A percentile compares a stretch with the other conserved stretches of the same genome.
Evolutionary conservation across 2,797 vertebrate genomes (phyloP).

Genomic region (Alcedo quadribrachys): DNA sequence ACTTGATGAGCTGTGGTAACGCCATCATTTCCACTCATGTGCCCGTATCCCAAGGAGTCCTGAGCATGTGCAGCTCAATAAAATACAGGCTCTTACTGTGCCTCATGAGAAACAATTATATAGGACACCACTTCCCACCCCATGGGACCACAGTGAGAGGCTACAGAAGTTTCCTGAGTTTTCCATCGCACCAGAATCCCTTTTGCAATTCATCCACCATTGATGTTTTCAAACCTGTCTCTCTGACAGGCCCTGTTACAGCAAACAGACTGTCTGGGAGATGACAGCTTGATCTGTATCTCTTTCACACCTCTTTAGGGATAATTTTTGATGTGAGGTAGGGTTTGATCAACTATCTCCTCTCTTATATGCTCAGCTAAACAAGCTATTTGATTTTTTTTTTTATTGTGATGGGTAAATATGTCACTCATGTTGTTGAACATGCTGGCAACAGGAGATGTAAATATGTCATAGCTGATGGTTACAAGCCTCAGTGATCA

Average conservation of each 20-base stretch:
- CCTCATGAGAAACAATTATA: slow-evolving; percentile 36
- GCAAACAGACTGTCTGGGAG: slow-evolving; percentile 41
- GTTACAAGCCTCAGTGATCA: slow-evolving; percentile 38
- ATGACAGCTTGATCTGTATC: slow-evolving; percentile 50
- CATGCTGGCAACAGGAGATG: slow-evolving; percentile 47
- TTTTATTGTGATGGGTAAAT: slow-evolving; percentile 46
- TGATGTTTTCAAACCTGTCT: slow-evolving; percentile 1
- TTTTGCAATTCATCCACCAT: slow-evolving; percentile 10
- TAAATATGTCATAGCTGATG: slow-evolving; percentile 63
- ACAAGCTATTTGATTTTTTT: slow-evolving; percentile 56
- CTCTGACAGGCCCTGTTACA: slow-evolving; percentile 5
- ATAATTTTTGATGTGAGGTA: slow-evolving; percentile 49
- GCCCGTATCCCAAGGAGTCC: background rate
- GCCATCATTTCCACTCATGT: slow-evolving; percentile 42
- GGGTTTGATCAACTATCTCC: slow-evolving; percentile 51
- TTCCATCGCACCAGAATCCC: background rate
- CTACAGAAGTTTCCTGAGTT: slow-evolving; percentile 3
- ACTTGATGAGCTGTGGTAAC: slow-evolving; percentile 61
- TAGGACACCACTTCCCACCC: background rate
- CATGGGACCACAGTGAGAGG: background rate
- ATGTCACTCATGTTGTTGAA: slow-evolving; percentile 58
- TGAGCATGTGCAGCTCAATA: slow-evolving; percentile 35
- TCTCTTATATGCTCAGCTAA: slow-evolving; percentile 52
- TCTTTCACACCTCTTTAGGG: slow-evolving; percentile 55
- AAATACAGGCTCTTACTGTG: slow-evolving; percentile 7